Conservation (phyloP, 2,888 invertebrate genomes). For the Amphipoea oculea region DNA sequence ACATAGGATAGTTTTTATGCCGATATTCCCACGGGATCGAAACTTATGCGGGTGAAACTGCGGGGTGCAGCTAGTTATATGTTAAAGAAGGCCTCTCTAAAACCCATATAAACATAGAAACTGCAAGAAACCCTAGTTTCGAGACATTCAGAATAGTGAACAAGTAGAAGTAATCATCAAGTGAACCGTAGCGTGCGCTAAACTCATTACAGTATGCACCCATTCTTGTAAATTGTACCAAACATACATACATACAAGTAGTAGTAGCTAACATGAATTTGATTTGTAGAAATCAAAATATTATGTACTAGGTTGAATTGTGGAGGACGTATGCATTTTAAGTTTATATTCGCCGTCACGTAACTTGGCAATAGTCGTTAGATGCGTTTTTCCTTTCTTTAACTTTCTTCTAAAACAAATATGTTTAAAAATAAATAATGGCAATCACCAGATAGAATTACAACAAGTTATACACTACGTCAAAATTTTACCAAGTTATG, state of each 20-base stretch:
- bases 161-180: constrained; percentile 20
- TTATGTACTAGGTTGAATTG: constrained; percentile 1
- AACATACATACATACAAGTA: constrained; percentile 43
- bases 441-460: not conserved
- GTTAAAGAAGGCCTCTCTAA: not conserved
- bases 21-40: too few relatives aligned
- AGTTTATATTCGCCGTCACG: not conserved
- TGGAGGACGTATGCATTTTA: not conserved
- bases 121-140: constrained; percentile 27
- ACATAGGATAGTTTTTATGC: too few relatives aligned
- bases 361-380: not conserved
- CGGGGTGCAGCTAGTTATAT: too few relatives aligned
- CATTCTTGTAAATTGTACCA: constrained; percentile 68
- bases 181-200: constrained; percentile 69
- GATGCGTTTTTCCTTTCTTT: not conserved
- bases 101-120: constrained; percentile 1
- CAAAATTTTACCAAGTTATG: too few relatives aligned
- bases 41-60: too few relatives aligned
- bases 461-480: not conserved
- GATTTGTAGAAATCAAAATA: constrained; percentile 45
- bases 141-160: constrained; percentile 11
- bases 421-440: not conserved
- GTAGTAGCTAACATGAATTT: constrained; percentile 39
- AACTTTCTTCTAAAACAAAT: not conserved
- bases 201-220: constrained; percentile 69